These are phyloP conservation scores for Brachyistius frenatus DNA, from an alignment of 2,113 vertebrate species.

Conservation along the genomic window DNA sequence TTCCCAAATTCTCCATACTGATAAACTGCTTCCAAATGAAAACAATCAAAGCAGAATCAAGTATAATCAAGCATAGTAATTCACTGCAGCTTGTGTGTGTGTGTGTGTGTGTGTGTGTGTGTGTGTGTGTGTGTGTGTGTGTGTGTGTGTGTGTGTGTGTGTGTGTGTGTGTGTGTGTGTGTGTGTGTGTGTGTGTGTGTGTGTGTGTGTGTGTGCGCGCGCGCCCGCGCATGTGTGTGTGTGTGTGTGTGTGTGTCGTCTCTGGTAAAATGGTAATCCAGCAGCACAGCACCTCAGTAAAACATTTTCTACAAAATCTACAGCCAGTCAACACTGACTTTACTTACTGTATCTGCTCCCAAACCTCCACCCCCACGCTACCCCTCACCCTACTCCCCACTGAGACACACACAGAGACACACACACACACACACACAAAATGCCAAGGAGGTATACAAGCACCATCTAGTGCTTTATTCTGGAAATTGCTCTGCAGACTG, in stretches of 20 bases:
- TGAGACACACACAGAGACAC: conserved; percentile 54
- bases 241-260: no score
- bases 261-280: conserved; percentile 18
- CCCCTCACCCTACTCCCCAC: conserved; percentile 15
- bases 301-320: conserved; percentile 46
- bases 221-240: no score
- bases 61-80: conserved; percentile 70
- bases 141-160: neutral
- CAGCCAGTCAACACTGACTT: conserved; percentile 46
- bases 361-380: neutral
- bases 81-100: conserved; percentile 36
- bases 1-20: conserved; percentile 51
- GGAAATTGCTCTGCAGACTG: conserved; percentile 84
- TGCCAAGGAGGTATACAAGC: conserved; percentile 89
- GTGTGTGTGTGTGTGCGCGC: neutral
- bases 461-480: conserved; percentile 94
- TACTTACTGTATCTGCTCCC: conserved; percentile 14
- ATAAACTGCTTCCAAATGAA: conserved; percentile 75
- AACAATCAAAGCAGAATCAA: conserved; percentile 73
- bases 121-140: neutral
- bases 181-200: neutral
- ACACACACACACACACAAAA: conserved; percentile 50
- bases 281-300: conserved; percentile 33
- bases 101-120: neutral
- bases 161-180: neutral